Evolutionary conservation across 1,140 invertebrate genomes (phyloP).

Genomic region (Kradibia gibbosae): DNA sequence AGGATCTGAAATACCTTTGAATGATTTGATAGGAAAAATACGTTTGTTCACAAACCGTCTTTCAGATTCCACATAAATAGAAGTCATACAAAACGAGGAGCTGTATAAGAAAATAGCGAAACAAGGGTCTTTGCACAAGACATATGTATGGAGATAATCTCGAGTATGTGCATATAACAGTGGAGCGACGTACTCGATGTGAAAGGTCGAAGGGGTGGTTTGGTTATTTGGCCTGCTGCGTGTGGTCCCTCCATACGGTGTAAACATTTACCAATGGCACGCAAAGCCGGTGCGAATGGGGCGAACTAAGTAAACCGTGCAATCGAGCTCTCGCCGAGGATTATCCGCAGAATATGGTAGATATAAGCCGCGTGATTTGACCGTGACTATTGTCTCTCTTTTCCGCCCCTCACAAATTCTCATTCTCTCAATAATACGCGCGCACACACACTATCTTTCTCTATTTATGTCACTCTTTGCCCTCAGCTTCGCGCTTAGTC

Average conservation of each 20-base stretch:
- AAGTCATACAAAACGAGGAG: background rate
- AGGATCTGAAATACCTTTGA: background rate
- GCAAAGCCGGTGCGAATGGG: conserved; percentile 56
- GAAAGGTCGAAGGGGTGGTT: background rate
- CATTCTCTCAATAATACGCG: no score
- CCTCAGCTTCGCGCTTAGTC: background rate
- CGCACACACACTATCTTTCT: no score
- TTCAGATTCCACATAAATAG: background rate
- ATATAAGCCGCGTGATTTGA: conserved; percentile 50
- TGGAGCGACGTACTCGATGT: background rate
- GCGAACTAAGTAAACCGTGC: conserved; percentile 49
- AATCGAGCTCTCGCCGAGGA: conserved; percentile 35
- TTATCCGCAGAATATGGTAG: conserved; percentile 51
- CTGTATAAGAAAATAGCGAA: background rate
- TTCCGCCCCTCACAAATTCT: background rate
- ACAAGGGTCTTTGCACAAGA: background rate
- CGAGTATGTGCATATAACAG: background rate
- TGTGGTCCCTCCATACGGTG: conserved; percentile 28
- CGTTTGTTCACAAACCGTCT: background rate
- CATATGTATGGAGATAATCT: background rate
- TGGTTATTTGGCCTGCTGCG: background rate
- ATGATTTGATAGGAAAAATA: background rate
- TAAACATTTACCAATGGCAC: conserved; percentile 60
- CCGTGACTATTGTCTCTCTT: conserved; percentile 30
- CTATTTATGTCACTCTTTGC: background rate